Percentiles rank a stretch among this genome's conserved stretches.
Evolutionary conservation across 2,888 invertebrate genomes (phyloP).

Genomic region (Drosophila falleni): DNA sequence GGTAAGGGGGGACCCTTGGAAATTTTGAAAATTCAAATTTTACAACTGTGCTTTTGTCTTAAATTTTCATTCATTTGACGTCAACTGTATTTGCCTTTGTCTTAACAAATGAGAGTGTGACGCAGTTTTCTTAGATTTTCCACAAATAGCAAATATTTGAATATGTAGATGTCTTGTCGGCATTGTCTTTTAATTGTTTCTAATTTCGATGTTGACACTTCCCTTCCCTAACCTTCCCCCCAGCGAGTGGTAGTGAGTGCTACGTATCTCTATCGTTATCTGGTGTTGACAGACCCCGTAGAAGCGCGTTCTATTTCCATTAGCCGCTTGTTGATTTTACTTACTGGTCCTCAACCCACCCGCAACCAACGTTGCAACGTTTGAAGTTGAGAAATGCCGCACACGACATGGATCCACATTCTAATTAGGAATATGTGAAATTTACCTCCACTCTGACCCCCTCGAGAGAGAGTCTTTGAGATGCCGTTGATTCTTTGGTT

Average conservation of each 20-base stretch:
- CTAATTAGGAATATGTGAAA: conserved; percentile 61
- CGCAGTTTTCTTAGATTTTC: conserved; percentile 53
- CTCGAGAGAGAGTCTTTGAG: conserved; percentile 17
- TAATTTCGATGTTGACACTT: conserved; percentile 72
- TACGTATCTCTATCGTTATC: conserved; percentile 55
- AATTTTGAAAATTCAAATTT: too few relatives aligned
- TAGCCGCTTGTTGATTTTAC: conserved; percentile 43
- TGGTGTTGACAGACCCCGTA: conserved; percentile 64
- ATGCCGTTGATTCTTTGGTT: conserved; percentile 26
- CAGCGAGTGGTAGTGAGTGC: conserved; percentile 23
- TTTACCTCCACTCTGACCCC: not conserved
- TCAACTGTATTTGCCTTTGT: conserved; percentile 5
- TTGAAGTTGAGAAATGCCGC: conserved; percentile 52
- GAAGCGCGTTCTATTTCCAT: conserved; percentile 56
- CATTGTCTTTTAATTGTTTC: conserved; percentile 71
- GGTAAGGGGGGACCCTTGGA: too few relatives aligned
- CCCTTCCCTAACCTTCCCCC: conserved; percentile 7
- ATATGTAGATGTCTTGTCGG: conserved; percentile 46
- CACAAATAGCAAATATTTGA: conserved; percentile 66
- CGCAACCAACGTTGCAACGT: conserved; percentile 6
- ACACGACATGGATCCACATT: conserved; percentile 47
- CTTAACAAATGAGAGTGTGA: conserved; percentile 12
- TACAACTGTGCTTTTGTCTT: conserved; percentile 25
- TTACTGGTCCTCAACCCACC: conserved; percentile 10
- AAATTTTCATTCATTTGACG: conserved; percentile 7